Base-by-base conservation (phyloP, 2,888 invertebrate species). In the Rhyacophila evoluta region DNA sequence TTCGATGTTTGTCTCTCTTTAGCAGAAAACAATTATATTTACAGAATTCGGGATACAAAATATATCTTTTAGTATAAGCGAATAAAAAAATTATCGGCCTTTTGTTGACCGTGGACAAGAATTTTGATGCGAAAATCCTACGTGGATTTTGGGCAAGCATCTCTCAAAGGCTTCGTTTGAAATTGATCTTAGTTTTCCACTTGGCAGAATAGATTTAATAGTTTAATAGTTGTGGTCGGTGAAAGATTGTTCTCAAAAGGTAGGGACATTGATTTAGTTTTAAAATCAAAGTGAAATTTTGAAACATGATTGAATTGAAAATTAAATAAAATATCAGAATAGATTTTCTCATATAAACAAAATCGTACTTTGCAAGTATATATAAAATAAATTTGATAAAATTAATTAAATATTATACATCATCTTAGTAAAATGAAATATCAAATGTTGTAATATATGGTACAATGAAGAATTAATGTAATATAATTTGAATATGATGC, bases 111-210 rank as follows among this genome's bases (percentile, higher is more conserved):
- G 69, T 55, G 69, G 12, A 29, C n/a, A 37, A 67, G 25, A 69
- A 73, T 55, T 77, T 72, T 39, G 37, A 36, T 37, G 6, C 33
- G 19, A 41, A 36, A 36, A 75, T 68, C 37, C 69, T 69, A 37
- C 68, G 29, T 10, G 68, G 73, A 27, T 36, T 19, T 74, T 37
- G 8, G 70, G 37, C 25, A 72, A 79, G 73, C 77, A 76, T 74
- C 70, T 70, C 77, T 79, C 80, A 79, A 80, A 81, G 80, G 81
- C 72, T 81, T 79, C 78, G 76, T 77, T 76, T 72, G 77, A 80
- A 80, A 82, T 82, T 81, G 80, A 81, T 82, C 82, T 81, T 79
- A 78, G 80, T 79, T 75, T 82, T 82, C 82, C 77, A 78, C 77
- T 75, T 72, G 78, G 76, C 33, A 33, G 75, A 79, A 77, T 79